Evolutionary conservation across 2,113 vertebrate species (phyloP).

Genomic region (Falco punctatus): DNA sequence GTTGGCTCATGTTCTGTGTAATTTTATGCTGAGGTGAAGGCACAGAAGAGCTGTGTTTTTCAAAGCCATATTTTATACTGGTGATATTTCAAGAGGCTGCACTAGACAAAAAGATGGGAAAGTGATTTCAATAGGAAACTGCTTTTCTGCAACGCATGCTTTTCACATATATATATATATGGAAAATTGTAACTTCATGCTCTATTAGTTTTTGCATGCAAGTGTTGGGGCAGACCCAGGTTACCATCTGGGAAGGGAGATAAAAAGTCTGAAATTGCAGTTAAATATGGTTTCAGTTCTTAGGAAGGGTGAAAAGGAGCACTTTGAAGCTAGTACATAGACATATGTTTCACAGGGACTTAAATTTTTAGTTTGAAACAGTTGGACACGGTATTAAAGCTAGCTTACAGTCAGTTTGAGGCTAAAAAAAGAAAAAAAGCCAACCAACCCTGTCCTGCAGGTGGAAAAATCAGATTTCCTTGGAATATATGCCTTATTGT

Average conservation of each 20-base stretch:
- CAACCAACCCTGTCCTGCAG: background rate
- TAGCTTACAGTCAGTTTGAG: background rate
- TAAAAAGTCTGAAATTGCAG: conserved; percentile 40
- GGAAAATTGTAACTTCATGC: conserved; percentile 48
- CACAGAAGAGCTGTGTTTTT: background rate
- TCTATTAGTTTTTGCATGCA: conserved; percentile 23
- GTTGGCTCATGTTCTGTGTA: conserved; percentile 13
- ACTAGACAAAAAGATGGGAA: conserved; percentile 30
- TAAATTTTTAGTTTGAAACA: conserved; percentile 7
- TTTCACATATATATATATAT: conserved; percentile 40
- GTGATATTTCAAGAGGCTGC: conserved; percentile 5
- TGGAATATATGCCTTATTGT: background rate
- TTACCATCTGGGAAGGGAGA: conserved; percentile 55
- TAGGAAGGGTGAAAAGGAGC: conserved; percentile 20
- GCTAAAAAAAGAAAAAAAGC: background rate
- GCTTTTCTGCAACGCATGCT: background rate
- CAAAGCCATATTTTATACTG: background rate
- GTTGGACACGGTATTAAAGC: conserved; percentile 19
- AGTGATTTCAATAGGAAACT: conserved; percentile 9
- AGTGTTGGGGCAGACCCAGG: conserved; percentile 50
- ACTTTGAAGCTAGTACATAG: conserved; percentile 54
- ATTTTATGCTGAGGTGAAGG: background rate
- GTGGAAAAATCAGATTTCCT: conserved; percentile 12
- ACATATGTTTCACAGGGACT: conserved; percentile 55
- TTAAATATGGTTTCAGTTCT: conserved; percentile 47